These are phyloP conservation scores for Muraenolepis orangiensis DNA, from an alignment of 2,797 vertebrate species.

Conservation along the genomic window DNA sequence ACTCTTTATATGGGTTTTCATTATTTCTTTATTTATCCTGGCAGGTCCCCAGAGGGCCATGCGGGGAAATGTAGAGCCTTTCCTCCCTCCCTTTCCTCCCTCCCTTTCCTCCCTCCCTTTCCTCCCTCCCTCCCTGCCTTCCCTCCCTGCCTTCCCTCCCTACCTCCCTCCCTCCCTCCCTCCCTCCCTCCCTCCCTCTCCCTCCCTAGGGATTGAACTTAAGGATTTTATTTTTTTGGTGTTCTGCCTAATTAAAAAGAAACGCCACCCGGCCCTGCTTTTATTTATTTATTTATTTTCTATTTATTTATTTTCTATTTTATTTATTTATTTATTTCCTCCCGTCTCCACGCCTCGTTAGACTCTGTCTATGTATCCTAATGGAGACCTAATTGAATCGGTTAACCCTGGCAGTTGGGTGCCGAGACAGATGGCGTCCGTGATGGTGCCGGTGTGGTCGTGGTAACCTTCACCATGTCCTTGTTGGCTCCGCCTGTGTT, in stretches of 20 bases:
- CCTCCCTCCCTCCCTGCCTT: constrained; percentile 14
- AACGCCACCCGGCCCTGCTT: constrained; percentile 45
- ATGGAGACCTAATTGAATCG: constrained; percentile 36
- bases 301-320: not conserved
- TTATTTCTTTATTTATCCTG: constrained; percentile 42
- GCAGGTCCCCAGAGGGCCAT: constrained; percentile 55
- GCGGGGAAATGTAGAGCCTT: constrained; percentile 54
- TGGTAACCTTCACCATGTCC: constrained; percentile 5
- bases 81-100: not conserved
- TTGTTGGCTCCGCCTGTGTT: not conserved
- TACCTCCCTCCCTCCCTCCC: not conserved
- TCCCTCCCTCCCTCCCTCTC: constrained; percentile 20
- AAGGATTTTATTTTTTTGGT: constrained; percentile 46
- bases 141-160: constrained; percentile 36
- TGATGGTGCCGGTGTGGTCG: constrained; percentile 32
- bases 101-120: not conserved
- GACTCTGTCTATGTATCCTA: constrained; percentile 27
- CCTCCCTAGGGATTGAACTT: constrained; percentile 61
- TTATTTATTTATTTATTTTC: not conserved
- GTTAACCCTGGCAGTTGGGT: constrained; percentile 34
- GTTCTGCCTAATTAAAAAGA: constrained; percentile 66
- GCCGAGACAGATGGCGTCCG: constrained; percentile 11
- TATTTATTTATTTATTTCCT: not conserved
- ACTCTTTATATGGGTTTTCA: constrained; percentile 51
- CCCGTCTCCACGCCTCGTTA: constrained; percentile 10